Evolutionary conservation across 2,888 invertebrate genomes (phyloP).

Genomic region (Temnothorax unifasciatus): DNA sequence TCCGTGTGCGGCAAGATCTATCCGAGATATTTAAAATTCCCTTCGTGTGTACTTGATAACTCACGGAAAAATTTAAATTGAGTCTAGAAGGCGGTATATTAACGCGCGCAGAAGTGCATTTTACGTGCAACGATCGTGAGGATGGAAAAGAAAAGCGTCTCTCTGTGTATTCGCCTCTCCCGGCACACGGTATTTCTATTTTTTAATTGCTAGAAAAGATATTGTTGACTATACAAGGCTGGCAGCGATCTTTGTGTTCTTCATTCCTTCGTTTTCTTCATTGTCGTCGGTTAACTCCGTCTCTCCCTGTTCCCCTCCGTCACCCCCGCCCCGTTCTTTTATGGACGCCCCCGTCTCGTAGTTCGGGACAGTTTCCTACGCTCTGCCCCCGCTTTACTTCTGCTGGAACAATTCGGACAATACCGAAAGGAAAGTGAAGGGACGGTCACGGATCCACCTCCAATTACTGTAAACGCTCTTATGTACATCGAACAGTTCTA

Average conservation of each 20-base stretch:
- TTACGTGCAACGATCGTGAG: constrained; percentile 6
- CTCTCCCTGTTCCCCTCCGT: constrained; percentile 42
- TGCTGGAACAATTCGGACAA: constrained; percentile 73
- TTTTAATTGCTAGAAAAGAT: constrained; percentile 56
- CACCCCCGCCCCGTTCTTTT: constrained; percentile 49
- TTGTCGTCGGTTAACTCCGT: constrained; percentile 20
- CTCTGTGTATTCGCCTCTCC: constrained; percentile 38
- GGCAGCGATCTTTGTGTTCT: constrained; percentile 36
- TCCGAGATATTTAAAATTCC: background rate
- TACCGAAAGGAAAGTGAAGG: constrained; percentile 63
- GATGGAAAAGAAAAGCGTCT: constrained; percentile 32
- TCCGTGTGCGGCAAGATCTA: background rate
- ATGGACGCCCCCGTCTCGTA: constrained; percentile 34
- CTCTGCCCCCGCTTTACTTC: constrained; percentile 65
- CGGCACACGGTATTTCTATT: constrained; percentile 30
- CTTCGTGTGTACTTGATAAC: background rate
- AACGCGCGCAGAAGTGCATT: constrained; percentile 1
- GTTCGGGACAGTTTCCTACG: constrained; percentile 52
- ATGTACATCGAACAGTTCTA: background rate
- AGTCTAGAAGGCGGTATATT: background rate
- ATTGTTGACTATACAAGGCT: constrained; percentile 56
- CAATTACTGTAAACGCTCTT: constrained; percentile 10
- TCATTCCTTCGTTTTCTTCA: constrained; percentile 36
- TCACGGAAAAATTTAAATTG: background rate
- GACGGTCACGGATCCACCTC: constrained; percentile 12